Conservation (phyloP, 92 coral and sea anemone genomes). For the Pocillopora meandrina region DNA sequence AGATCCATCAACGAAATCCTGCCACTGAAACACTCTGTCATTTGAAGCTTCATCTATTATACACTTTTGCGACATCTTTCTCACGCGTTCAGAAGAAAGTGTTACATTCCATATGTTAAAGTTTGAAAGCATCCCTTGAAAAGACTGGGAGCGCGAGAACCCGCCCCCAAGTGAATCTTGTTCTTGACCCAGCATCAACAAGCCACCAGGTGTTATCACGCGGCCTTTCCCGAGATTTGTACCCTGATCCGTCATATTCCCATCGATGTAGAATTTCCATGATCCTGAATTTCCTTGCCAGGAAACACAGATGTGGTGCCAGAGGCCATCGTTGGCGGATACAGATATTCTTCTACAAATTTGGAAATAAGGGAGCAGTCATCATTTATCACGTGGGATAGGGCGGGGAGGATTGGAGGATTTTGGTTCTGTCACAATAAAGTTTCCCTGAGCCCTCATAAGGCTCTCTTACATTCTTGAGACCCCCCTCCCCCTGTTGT, state of each 20-base stretch:
- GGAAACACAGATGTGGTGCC: background rate
- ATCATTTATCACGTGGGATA: too few relatives aligned
- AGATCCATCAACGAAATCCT: background rate
- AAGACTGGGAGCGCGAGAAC: background rate
- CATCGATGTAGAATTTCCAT: background rate
- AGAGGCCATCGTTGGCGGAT: background rate
- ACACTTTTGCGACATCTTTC: background rate
- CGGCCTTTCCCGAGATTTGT: background rate
- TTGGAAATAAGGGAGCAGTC: background rate
- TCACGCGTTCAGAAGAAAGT: background rate
- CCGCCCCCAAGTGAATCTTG: background rate
- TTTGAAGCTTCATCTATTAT: background rate
- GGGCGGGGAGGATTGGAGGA: too few relatives aligned
- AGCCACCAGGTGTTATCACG: background rate
- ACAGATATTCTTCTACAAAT: background rate
- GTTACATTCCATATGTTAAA: background rate
- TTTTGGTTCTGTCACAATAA: too few relatives aligned
- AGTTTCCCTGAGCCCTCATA: too few relatives aligned
- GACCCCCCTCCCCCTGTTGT: too few relatives aligned
- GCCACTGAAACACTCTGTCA: background rate
- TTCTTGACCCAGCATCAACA: background rate
- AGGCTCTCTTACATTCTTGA: too few relatives aligned
- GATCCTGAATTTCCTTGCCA: background rate
- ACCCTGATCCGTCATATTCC: background rate
- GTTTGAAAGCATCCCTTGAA: background rate